Conservation (phyloP, 2,888 invertebrate genomes). For the Drosophila conformis region DNA sequence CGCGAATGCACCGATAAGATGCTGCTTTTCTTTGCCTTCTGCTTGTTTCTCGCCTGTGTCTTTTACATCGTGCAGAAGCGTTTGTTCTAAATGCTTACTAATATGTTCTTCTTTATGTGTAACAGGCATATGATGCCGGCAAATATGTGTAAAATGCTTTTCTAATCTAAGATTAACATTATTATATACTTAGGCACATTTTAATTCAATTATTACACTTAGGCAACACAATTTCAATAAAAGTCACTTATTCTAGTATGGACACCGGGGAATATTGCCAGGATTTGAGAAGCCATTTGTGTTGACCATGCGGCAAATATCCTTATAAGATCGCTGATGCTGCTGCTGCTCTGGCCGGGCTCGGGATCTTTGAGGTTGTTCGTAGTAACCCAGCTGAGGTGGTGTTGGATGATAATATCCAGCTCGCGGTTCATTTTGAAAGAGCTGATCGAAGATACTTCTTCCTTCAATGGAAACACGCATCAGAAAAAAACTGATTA, state of each 20-base stretch:
- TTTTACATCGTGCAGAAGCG: slow-evolving; percentile 97
- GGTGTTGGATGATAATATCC: slow-evolving; percentile 40
- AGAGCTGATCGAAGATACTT: slow-evolving; percentile 44
- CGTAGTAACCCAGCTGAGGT: slow-evolving; percentile 13
- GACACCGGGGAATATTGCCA: slow-evolving; percentile 71
- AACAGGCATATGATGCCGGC: slow-evolving; percentile 24
- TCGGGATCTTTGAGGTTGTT: slow-evolving; percentile 11
- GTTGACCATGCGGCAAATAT: slow-evolving; percentile 77
- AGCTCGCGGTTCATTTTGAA: slow-evolving; percentile 25
- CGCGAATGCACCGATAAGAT: slow-evolving; percentile 98
- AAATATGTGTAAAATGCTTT: slow-evolving; percentile 39
- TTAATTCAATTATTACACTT: slow-evolving; percentile 23
- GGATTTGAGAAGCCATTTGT: slow-evolving; percentile 77
- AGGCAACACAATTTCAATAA: slow-evolving; percentile 42
- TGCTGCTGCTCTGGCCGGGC: slow-evolving; percentile 7
- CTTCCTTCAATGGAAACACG: not conserved
- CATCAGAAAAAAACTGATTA: slow-evolving; percentile 17
- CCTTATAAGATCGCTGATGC: slow-evolving; percentile 68
- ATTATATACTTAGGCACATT: slow-evolving; percentile 35
- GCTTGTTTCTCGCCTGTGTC: slow-evolving; percentile 95
- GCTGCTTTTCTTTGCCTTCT: slow-evolving; percentile 93
- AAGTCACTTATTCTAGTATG: slow-evolving; percentile 49
- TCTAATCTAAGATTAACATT: slow-evolving; percentile 37
- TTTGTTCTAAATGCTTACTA: slow-evolving; percentile 87
- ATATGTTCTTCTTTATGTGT: not conserved